phyloP scores from a whole-genome alignment of 2,888 invertebrate genomes.

The Steinernema hermaphroditum region DNA sequence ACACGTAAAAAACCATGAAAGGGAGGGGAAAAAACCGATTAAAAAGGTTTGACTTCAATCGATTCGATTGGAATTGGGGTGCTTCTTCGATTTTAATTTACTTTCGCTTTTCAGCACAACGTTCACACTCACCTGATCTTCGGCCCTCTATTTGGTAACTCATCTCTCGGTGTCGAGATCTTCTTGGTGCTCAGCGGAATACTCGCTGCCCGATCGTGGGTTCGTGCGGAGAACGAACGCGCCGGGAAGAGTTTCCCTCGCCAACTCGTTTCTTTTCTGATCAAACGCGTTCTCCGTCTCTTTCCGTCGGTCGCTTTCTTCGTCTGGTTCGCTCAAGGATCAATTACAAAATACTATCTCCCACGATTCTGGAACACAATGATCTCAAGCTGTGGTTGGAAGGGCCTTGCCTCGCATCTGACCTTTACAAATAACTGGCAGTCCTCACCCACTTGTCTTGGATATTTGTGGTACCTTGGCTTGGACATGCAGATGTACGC shows the following conservation, averaged over 20 bases:
- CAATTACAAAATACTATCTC: constrained; percentile 48
- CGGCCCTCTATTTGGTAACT: constrained; percentile 63
- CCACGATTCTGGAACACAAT: constrained; percentile 54
- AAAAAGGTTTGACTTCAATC: too few species aligned
- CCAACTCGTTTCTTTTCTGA: constrained; percentile 53
- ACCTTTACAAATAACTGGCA: constrained; percentile 61
- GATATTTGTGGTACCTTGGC: constrained; percentile 64
- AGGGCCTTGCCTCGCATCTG: constrained; percentile 53
- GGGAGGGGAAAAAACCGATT: too few species aligned
- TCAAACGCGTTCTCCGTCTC: constrained; percentile 53
- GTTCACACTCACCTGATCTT: constrained; percentile 61
- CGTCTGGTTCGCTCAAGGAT: constrained; percentile 56
- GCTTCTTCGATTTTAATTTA: too few species aligned
- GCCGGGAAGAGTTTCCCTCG: constrained; percentile 46
- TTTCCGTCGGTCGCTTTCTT: constrained; percentile 58
- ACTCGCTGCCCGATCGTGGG: constrained; percentile 61
- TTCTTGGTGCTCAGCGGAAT: constrained; percentile 63
- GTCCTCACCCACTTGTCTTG: constrained; percentile 62
- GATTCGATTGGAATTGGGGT: too few species aligned
- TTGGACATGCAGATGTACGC: constrained; percentile 63
- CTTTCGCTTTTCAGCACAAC: constrained; percentile 42
- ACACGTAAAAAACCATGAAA: too few species aligned
- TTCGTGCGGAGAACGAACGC: constrained; percentile 39
- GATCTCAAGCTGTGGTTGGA: constrained; percentile 55
- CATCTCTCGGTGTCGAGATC: constrained; percentile 63